Conservation (phyloP, 2,888 invertebrate genomes). For the Apeira syringaria region DNA sequence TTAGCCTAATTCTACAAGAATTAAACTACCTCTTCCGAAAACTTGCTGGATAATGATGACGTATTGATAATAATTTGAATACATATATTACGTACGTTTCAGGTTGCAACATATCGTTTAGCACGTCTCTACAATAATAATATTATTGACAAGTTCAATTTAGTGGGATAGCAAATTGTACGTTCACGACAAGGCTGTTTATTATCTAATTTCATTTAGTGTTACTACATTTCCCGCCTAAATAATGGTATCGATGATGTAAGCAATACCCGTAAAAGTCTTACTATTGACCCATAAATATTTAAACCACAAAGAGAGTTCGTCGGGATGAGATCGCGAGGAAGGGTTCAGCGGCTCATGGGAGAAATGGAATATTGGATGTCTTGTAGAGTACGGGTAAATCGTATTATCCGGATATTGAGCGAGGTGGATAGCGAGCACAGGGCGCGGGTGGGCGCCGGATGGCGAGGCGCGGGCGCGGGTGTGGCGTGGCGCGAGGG, state of each 20-base stretch:
- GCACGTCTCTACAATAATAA: too few species aligned
- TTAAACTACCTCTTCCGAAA: too few species aligned
- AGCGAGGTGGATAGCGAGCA: constrained; percentile 46
- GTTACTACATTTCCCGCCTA: constrained; percentile 70
- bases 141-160: too few species aligned
- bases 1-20: too few species aligned
- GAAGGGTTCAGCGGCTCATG: constrained; percentile 7
- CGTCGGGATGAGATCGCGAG: constrained; percentile 5
- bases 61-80: too few species aligned
- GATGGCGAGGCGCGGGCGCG: constrained; percentile 26
- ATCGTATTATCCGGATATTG: constrained; percentile 48
- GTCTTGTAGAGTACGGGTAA: constrained; percentile 16
- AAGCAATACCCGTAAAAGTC: constrained; percentile 63
- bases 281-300: constrained; percentile 71
- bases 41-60: too few species aligned
- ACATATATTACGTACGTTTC: too few species aligned
- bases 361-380: constrained; percentile 8
- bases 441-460: constrained; percentile 47
- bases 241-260: constrained; percentile 65
- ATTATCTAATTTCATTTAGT: constrained; percentile 20
- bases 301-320: constrained; percentile 40
- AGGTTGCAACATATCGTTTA: too few species aligned
- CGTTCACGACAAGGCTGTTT: constrained; percentile 4
- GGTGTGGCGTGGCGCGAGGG: constrained; percentile 56
- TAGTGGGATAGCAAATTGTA: too few species aligned